phyloP scores from a whole-genome alignment of 2,888 invertebrate species.

The Lagria hirta region DNA sequence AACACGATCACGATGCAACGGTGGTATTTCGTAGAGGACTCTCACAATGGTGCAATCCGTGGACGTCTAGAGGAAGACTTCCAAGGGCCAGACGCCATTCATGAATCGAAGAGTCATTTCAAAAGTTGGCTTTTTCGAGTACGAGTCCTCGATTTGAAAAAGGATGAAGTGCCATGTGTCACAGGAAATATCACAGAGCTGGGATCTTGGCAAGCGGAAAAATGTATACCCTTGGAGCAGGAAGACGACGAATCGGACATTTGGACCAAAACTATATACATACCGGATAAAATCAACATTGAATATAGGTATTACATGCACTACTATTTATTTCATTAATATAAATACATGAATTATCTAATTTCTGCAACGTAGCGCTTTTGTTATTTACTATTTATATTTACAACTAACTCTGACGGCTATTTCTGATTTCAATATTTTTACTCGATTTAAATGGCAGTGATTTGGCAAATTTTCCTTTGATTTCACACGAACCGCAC shows the following conservation, averaged over 20 bases:
- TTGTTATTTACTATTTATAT: no score
- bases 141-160: constrained; percentile 56
- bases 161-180: constrained; percentile 69
- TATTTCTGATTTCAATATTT: no score
- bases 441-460: no score
- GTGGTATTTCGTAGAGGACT: constrained; percentile 66
- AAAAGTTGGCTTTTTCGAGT: constrained; percentile 59
- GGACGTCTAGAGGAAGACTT: constrained; percentile 32
- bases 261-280: constrained; percentile 66
- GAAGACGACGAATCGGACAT: constrained; percentile 56
- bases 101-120: constrained; percentile 14
- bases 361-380: no score
- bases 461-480: no score
- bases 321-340: no score
- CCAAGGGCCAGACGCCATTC: not conserved
- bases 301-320: no score
- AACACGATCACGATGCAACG: constrained; percentile 61
- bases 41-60: constrained; percentile 54
- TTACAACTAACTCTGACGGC: no score
- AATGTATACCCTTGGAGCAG: constrained; percentile 58
- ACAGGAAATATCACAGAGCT: constrained; percentile 68
- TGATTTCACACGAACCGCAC: no score
- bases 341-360: no score
- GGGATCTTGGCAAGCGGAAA: constrained; percentile 70
- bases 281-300: constrained; percentile 69